phyloP scores from a whole-genome alignment of 2,888 invertebrate genomes.

The Drosophila kanekoi region DNA sequence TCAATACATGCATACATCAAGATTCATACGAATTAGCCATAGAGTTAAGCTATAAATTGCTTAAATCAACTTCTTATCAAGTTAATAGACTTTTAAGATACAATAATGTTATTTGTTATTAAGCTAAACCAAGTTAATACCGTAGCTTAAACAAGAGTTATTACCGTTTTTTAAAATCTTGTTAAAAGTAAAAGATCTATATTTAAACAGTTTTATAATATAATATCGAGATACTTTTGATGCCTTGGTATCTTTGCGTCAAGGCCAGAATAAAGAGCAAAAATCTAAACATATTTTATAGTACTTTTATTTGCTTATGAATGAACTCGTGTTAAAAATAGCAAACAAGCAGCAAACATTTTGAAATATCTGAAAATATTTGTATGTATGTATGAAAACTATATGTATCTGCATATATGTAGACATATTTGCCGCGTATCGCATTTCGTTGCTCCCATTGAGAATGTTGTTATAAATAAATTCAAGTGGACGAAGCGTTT shows the following conservation, averaged over 20 bases:
- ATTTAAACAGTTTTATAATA: background rate
- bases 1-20: too few relatives aligned
- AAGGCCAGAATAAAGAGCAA: conserved; percentile 4
- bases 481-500: conserved; percentile 54
- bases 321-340: conserved; percentile 67
- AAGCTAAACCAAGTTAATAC: too few relatives aligned
- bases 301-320: conserved; percentile 29
- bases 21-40: too few relatives aligned
- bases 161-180: too few relatives aligned
- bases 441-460: conserved; percentile 62
- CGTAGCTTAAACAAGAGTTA: too few relatives aligned
- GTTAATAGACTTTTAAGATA: too few relatives aligned
- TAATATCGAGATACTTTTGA: background rate
- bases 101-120: too few relatives aligned
- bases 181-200: too few relatives aligned
- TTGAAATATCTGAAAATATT: conserved; percentile 54
- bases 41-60: too few relatives aligned
- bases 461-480: conserved; percentile 69
- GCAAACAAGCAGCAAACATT: conserved; percentile 64
- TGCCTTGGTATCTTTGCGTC: background rate
- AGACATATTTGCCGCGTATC: conserved; percentile 50
- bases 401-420: conserved; percentile 3
- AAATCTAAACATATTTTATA: conserved; percentile 39
- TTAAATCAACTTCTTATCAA: too few relatives aligned
- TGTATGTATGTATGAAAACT: conserved; percentile 16